A percentile compares a stretch with the other conserved stretches of the same genome.
These are phyloP conservation scores for Notolepis coatsorum DNA, from an alignment of 2,797 vertebrate genomes.

Conservation along the genomic window DNA sequence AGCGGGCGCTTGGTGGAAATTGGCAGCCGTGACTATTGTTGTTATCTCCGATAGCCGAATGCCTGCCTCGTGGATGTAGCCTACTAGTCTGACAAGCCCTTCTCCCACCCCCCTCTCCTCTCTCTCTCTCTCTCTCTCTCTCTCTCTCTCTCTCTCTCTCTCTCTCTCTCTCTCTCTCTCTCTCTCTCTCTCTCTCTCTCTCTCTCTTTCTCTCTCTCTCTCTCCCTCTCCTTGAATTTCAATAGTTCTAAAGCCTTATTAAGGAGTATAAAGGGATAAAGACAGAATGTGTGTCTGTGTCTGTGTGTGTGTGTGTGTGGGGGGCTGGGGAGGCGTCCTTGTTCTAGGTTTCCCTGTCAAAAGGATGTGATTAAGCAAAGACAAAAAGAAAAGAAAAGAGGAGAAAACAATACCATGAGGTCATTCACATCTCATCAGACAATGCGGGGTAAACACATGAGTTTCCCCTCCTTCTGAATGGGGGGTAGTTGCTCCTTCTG, in stretches of 20 bases:
- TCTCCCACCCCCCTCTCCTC: neutral
- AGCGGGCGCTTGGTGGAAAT: conserved; percentile 15
- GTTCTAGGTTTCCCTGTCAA: too few relatives aligned
- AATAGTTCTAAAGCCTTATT: too few relatives aligned
- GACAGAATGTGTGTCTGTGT: conserved; percentile 20
- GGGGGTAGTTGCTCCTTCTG: too few relatives aligned
- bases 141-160: neutral
- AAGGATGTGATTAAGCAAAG: too few relatives aligned
- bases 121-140: neutral
- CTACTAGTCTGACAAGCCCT: neutral
- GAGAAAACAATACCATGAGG: too few relatives aligned
- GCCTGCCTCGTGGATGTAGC: conserved; percentile 2
- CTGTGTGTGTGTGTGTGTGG: too few relatives aligned
- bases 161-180: neutral
- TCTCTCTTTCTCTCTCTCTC: neutral
- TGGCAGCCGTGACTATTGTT: conserved; percentile 23
- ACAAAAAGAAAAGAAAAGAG: too few relatives aligned
- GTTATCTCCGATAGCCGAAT: neutral
- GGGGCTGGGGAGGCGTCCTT: too few relatives aligned
- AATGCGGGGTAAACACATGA: too few relatives aligned
- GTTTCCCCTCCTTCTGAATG: too few relatives aligned
- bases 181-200: neutral
- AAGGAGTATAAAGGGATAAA: conserved; percentile 50
- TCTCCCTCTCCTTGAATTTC: too few relatives aligned
- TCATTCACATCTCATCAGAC: too few relatives aligned